Base-by-base conservation (phyloP, 2,797 vertebrate species). In the Falco cherrug region DNA sequence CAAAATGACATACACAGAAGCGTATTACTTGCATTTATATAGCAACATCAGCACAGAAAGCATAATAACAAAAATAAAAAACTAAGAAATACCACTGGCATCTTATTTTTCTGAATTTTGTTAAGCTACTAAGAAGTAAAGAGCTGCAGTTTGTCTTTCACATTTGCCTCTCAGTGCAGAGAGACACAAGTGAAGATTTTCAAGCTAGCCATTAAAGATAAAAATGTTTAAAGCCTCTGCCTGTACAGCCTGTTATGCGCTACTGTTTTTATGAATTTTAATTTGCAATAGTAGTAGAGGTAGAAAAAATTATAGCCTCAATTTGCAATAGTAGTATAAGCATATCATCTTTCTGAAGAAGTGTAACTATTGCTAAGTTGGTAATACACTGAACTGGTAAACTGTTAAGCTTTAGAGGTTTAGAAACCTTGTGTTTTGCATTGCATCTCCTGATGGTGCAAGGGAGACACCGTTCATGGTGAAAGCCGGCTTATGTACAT, bases 401-500 rank as follows among this genome's bases (percentile, higher is more conserved):
- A 85, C 82, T 86, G 29, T 56, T 86, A 89, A 93, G 92, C 21
- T 75, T 85, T 59, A 53, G 68, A 78, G 57, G 54, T 89, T 90
- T 94, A 93, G 71, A 79, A 95, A 95, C 41, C 69, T 84, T 35
- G 43, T 82, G 73, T 54, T 96, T 87, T 95, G 57, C 89, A 80
- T 14, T 84, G 73, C 69, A 75, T 90, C 74, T 93, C 78, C 77
- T 21, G 11, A 57, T 86, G 84, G 39, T 94, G 65, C 74, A 84
- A 86, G 69, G 59, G 59, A 79, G 81, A 94, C 61, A 81, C 64
- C 71, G 88, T 2, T 4, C 61, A 77, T 18, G 48, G 84, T 93
- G 94, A 95, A 94, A 97, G 90, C 53, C 88, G 93, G 80, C 93
- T 69, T 95, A 91, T 90, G 89, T 70, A 92, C 68, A 59, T 75